A percentile compares a stretch with the other conserved stretches of the same genome.
Conservation (phyloP, 1,140 invertebrate species). For the Phymorhynchus buccinoides region DNA sequence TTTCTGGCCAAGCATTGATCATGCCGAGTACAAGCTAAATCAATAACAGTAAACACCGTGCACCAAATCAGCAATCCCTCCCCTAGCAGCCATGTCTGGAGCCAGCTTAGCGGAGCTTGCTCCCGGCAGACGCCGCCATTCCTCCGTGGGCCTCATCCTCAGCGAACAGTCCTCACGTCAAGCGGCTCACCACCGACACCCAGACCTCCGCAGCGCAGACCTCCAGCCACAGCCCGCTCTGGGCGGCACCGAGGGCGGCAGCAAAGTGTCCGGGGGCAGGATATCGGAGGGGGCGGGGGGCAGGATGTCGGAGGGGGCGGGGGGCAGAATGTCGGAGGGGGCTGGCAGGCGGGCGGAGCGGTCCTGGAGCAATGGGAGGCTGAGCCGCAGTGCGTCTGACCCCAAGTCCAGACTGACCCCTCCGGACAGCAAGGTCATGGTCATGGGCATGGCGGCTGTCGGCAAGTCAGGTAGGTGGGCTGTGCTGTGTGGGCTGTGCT, state of each 20-base stretch:
- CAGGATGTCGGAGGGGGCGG: neutral
- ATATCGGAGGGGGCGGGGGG: neutral
- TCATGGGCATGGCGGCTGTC: neutral
- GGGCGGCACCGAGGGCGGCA: neutral
- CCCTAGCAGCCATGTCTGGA: neutral
- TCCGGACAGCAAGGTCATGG: neutral
- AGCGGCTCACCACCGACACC: neutral
- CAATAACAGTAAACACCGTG: too few relatives aligned
- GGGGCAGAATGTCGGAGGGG: neutral
- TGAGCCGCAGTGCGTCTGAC: neutral
- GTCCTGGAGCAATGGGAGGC: neutral
- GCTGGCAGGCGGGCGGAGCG: neutral
- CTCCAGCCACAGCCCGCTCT: too few relatives aligned
- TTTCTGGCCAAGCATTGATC: too few relatives aligned
- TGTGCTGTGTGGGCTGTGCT: too few relatives aligned
- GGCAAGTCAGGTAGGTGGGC: neutral
- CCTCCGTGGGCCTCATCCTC: neutral
- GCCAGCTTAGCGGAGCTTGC: neutral
- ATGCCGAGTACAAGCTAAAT: too few relatives aligned
- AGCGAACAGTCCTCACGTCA: neutral
- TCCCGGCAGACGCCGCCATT: neutral
- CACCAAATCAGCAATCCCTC: too few relatives aligned
- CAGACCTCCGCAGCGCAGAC: neutral
- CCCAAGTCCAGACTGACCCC: neutral
- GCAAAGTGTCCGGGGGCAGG: neutral